A percentile compares a stretch with the other conserved stretches of the same genome.
Evolutionary conservation across 2,888 invertebrate species (phyloP).

Genomic region (Trimorus sp.): DNA sequence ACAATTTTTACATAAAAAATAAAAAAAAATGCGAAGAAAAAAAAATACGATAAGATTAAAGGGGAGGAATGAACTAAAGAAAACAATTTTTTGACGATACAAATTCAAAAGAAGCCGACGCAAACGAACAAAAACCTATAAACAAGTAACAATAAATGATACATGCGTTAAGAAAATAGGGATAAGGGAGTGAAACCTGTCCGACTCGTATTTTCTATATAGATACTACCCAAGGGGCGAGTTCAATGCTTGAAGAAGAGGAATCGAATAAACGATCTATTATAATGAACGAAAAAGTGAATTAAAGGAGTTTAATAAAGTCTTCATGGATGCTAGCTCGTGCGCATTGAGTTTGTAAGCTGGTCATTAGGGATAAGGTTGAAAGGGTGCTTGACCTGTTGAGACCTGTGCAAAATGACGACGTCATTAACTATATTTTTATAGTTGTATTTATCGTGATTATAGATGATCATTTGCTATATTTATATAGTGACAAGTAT

Average conservation of each 20-base stretch:
- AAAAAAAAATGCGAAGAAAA: constrained; percentile 20
- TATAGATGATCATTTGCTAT: constrained; percentile 58
- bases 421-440: constrained; percentile 62
- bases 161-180: constrained; percentile 63
- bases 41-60: constrained; percentile 28
- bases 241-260: constrained; percentile 40
- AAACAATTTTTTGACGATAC: constrained; percentile 45
- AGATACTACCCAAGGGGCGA: constrained; percentile 37
- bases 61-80: constrained; percentile 13
- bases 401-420: constrained; percentile 45
- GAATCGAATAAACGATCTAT: constrained; percentile 29
- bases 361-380: constrained; percentile 69
- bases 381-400: constrained; percentile 70
- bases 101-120: constrained; percentile 38
- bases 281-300: constrained; percentile 33
- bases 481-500: constrained; percentile 51
- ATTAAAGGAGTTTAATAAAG: constrained; percentile 30
- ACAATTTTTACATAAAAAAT: constrained; percentile 59
- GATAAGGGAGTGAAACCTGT: constrained; percentile 57
- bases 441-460: constrained; percentile 63
- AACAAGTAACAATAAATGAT: constrained; percentile 43
- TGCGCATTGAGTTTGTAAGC: constrained; percentile 68
- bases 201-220: constrained; percentile 61
- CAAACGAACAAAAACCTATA: constrained; percentile 53
- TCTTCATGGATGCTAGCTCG: constrained; percentile 43